phyloP scores from a whole-genome alignment of 2,113 vertebrate species.

The Festucalex cinctus region DNA sequence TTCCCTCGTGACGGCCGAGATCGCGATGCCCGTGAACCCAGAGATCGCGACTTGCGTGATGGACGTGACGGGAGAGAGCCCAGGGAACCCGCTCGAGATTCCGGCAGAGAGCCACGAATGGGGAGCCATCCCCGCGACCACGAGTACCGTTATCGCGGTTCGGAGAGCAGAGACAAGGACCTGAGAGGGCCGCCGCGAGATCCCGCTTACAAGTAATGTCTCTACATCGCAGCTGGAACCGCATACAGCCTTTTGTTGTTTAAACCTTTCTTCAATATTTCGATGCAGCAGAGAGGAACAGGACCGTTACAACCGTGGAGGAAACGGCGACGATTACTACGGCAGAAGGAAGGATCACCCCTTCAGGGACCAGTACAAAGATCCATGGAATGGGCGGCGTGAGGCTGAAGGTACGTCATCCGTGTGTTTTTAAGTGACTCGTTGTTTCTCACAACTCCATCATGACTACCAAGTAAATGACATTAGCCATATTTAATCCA shows the following conservation, averaged over 20 bases:
- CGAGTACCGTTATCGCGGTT: slow-evolving; percentile 73
- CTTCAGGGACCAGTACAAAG: slow-evolving; percentile 82
- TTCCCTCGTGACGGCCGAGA: slow-evolving; percentile 63
- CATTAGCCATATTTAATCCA: no score
- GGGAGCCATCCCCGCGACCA: slow-evolving; percentile 75
- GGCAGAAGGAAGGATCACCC: slow-evolving; percentile 83
- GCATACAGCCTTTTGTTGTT: background rate
- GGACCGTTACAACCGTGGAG: slow-evolving; percentile 77
- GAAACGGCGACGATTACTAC: slow-evolving; percentile 78
- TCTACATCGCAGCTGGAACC: background rate
- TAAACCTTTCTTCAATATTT: slow-evolving; percentile 3
- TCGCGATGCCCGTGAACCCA: slow-evolving; percentile 45
- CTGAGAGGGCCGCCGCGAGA: slow-evolving; percentile 50
- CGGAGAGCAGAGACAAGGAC: slow-evolving; percentile 73
- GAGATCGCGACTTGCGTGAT: slow-evolving; percentile 45
- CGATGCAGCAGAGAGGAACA: slow-evolving; percentile 76
- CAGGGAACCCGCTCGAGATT: slow-evolving; percentile 58
- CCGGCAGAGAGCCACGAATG: slow-evolving; percentile 61
- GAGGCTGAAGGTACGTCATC: slow-evolving; percentile 76
- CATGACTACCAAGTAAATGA: background rate
- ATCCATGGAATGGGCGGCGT: slow-evolving; percentile 81
- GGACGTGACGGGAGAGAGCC: slow-evolving; percentile 73
- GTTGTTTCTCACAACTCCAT: background rate
- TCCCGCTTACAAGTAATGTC: slow-evolving; percentile 60
- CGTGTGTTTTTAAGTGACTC: background rate